Percentiles rank a stretch among this genome's conserved stretches.
Conservation (phyloP, 2,888 invertebrate species). For the Agapostemon virescens region DNA sequence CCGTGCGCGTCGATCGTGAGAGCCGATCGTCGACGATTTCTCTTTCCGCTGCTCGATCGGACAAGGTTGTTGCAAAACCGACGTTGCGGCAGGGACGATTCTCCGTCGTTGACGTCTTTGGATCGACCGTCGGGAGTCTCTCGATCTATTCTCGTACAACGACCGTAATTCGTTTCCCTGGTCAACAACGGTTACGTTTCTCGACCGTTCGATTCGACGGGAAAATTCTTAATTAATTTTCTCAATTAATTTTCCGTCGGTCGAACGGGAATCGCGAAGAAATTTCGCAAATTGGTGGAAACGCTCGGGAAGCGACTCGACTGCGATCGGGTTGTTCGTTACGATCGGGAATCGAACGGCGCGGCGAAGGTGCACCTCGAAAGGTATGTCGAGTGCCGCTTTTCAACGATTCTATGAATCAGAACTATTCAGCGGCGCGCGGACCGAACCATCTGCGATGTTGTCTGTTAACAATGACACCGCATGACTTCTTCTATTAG, state of each 20-base stretch:
- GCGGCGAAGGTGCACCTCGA: background rate
- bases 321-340: constrained; percentile 6
- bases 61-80: too few species aligned
- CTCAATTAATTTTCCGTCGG: background rate
- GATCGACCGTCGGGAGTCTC: too few species aligned
- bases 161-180: too few species aligned
- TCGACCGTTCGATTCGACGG: too few species aligned
- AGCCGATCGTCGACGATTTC: background rate
- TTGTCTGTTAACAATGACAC: constrained; percentile 65
- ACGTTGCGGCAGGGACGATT: too few species aligned
- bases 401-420: constrained; percentile 40
- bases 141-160: too few species aligned
- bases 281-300: background rate
- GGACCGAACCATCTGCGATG: constrained; percentile 62
- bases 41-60: constrained; percentile 14
- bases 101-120: too few species aligned
- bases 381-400: constrained; percentile 12
- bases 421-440: constrained; percentile 37
- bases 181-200: too few species aligned
- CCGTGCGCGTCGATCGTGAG: constrained; percentile 5
- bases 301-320: background rate
- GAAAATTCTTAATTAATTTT: too few species aligned
- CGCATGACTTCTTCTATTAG: constrained; percentile 75
- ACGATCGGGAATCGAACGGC: background rate
- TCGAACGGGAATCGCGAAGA: background rate